Evolutionary conservation across 1,140 invertebrate genomes (phyloP), one percentile per base, ranked within the genome.

Genomic region (Ephestia elutella): DNA sequence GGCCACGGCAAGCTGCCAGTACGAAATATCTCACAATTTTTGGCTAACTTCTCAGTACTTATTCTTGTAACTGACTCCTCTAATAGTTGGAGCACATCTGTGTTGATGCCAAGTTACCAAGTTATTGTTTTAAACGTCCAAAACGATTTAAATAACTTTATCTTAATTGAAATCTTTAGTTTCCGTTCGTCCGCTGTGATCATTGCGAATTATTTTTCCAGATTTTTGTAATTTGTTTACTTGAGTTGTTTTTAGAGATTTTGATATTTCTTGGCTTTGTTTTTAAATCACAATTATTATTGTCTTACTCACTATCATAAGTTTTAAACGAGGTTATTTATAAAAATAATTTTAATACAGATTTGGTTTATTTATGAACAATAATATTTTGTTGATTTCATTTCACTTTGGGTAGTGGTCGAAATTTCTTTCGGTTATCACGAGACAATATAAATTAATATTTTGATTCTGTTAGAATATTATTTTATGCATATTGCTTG

Each of bases 151-250:
- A 73, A 70, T 65, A 66, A 62, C 62, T 67, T 60, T 70, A 73
- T 73, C 70, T 65, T 73, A 73, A 73, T 67, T 67, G 70, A 65
- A 70, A 73, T 73, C 67, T 69, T 69, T 44, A 44, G 38, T 60
- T 56, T 63, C 49, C 49, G 44, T 32, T 32, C 30, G n/a, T 15
- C 5, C 7, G 38, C 38, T 17, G 38, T 10, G 38, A 15, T 44
- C 38, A 44, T 44, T 44, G 1, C 38, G 38, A 11, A 44, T 44
- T 44, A 44, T 44, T 44, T 44, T 44, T 44, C 13, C 5, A 44
- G 13, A 35, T 35, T 35, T 21, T 20, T 20, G 49, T 30, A 2
- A 54, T 28, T 13, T 51, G 0, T 51, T 51, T 18, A 10, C 11
- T 17, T 49, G 17, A 3, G 49, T 5, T 54, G 3, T 28, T 54